Evolutionary conservation across 2,888 invertebrate species (phyloP), one percentile per base, ranked within the genome.

Genomic region (Pasiphila rectangulata): DNA sequence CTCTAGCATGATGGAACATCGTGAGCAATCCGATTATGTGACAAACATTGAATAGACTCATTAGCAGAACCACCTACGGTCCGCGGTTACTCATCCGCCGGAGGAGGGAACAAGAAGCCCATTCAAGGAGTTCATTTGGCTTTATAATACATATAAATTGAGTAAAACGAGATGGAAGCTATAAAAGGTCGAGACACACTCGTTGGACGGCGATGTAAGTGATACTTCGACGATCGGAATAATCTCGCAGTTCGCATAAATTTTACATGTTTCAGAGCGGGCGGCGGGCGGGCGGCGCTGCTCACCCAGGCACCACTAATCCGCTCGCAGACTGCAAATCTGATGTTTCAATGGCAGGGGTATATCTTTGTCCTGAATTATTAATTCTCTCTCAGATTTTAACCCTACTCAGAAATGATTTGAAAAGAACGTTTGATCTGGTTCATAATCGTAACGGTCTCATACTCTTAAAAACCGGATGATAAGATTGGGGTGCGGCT

Each of bases 211-310:
- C 43, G 46, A 37, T 38, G 46, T 46, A 44, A 53, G 43, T 50
- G 56, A 44, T 48, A 43, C 41, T 46, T 40, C 42, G 39, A 43
- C n/a, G n/a, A 32, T 44, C 36, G 51, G 51, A 51, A 51, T 53
- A 53, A 56, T 51, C 48, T 42, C 36, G 37, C 46, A 46, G 51
- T 47, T 42, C 44, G 45, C 51, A 56, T 54, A 49, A 48, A 54
- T 49, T 44, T 44, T 52, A 45, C 29, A 45, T 38, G 49, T 38
- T 42, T 49, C 40, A n/a, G n/a, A n/a, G n/a, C n/a, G n/a, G n/a
- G n/a, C n/a, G n/a, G n/a, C n/a, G n/a, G n/a, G n/a, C n/a, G n/a
- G n/a, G n/a, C n/a, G n/a, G n/a, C n/a, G n/a, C n/a, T n/a, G n/a
- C n/a, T n/a, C n/a, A n/a, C n/a, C n/a, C n/a, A n/a, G n/a, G n/a